Base-by-base conservation (phyloP, 2,888 invertebrate species). In the Taphrorychus bicolor region DNA sequence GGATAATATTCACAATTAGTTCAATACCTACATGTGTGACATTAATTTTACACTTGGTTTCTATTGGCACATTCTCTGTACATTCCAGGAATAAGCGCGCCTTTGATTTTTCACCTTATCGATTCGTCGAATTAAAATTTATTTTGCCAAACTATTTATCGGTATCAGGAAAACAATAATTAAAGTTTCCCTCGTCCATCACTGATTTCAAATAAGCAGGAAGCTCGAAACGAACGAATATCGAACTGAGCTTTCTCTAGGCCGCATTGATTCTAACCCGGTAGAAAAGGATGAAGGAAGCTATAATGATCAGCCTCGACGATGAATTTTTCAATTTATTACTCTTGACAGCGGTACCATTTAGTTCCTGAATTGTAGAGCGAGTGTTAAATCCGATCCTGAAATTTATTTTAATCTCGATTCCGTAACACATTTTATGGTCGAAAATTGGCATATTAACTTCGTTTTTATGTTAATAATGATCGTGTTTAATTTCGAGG, bases 151-250 rank as follows among this genome's bases (percentile, higher is more conserved):
- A n/a, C n/a, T n/a, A n/a, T n/a, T 32, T 32, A 32, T 32, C 32
- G 32, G 32, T 32, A 24, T 7, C 58, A 58, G 57, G 63, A 64
- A 64, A 64, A 64, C 51, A 64, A 51, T n/a, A n/a, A n/a, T n/a
- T n/a, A n/a, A n/a, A n/a, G n/a, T n/a, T n/a, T n/a, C n/a, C n/a
- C n/a, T n/a, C n/a, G n/a, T n/a, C n/a, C n/a, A n/a, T n/a, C 52
- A 64, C 63, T 51, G 63, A 64, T 64, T 64, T 49, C n/a, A 64
- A 49, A 22, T 51, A 52, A 64, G 58, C 63, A 64, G 63, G 63
- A 64, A 64, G 51, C 52, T 64, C 17, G 56, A 61, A 64, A 58
- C 32, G 32, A 32, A 3, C 32, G 9, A 32, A 7, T 62, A 64
- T 57, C 57, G 51, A 58, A 62, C 23, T 56, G 24, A 64, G 63